A percentile compares a stretch with the other conserved stretches of the same genome.
Conservation (phyloP, 2,888 invertebrate genomes). For the Platerodrilus igneus region DNA sequence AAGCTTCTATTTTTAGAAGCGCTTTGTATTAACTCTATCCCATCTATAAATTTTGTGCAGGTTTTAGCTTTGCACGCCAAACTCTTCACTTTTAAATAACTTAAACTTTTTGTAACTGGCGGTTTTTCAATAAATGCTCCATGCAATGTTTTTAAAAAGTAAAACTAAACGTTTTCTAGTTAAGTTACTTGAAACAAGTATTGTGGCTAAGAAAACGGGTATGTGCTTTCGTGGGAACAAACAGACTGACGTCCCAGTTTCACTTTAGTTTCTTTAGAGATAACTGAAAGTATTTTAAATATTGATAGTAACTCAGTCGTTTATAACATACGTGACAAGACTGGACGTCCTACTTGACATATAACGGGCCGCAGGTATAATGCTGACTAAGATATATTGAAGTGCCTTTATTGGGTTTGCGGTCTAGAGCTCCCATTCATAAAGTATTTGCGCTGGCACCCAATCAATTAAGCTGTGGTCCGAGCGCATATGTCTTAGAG, state of each 20-base stretch:
- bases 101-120: no score
- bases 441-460: conserved; percentile 32
- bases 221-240: conserved; percentile 22
- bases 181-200: no score
- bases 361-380: conserved; percentile 25
- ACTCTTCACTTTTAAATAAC: no score
- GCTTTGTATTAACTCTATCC: no score
- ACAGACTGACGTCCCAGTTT: conserved; percentile 22
- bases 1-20: no score
- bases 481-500: conserved; percentile 29
- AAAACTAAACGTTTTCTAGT: no score
- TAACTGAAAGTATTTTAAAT: conserved; percentile 16
- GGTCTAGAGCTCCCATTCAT: conserved; percentile 34
- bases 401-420: conserved; percentile 35
- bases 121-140: no score
- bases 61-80: no score
- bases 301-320: conserved; percentile 6
- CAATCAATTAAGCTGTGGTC: conserved; percentile 34
- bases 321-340: conserved; percentile 9
- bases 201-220: conserved; percentile 20
- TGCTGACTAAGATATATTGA: conserved; percentile 36
- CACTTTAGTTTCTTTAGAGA: conserved; percentile 19
- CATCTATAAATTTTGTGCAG: no score
- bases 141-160: no score
- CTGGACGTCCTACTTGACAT: conserved; percentile 13